A percentile compares a stretch with the other conserved stretches of the same genome.
These are phyloP conservation scores for Coilia nasus DNA, from an alignment of 2,797 vertebrate genomes.

Conservation along the genomic window DNA sequence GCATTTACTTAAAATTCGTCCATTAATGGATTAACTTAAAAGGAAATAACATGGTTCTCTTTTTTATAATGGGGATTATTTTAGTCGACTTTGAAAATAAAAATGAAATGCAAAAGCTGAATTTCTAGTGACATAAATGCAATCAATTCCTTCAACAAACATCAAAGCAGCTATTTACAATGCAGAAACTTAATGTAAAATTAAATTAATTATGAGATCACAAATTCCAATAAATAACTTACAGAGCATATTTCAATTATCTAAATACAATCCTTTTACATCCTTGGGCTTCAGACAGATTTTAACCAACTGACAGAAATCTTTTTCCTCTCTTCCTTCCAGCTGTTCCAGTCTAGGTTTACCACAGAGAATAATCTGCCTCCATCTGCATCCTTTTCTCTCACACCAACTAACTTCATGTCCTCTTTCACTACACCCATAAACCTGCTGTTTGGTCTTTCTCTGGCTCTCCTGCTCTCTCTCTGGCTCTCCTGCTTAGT, in stretches of 20 bases:
- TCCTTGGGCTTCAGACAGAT: background rate
- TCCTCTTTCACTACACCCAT: too few species aligned
- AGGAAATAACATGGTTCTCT: background rate
- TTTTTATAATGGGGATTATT: background rate
- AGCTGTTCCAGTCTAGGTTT: too few species aligned
- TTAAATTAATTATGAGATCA: background rate
- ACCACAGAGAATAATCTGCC: too few species aligned
- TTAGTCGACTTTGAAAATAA: background rate
- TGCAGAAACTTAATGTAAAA: background rate
- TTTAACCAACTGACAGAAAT: background rate
- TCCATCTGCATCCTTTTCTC: too few species aligned
- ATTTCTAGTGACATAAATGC: background rate
- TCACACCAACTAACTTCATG: too few species aligned
- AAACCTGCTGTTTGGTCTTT: too few species aligned
- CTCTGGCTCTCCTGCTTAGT: too few species aligned
- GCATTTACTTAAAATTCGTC: background rate
- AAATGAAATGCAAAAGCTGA: background rate
- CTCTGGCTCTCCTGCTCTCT: too few species aligned
- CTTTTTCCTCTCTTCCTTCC: too few species aligned
- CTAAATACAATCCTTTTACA: background rate
- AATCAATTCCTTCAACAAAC: background rate
- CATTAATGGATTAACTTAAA: slow-evolving; percentile 16
- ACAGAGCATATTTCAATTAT: background rate
- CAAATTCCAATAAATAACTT: background rate
- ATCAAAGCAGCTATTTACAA: background rate